phyloP scores from a whole-genome alignment of 2,797 vertebrate genomes.

The Siniperca scherzeri region DNA sequence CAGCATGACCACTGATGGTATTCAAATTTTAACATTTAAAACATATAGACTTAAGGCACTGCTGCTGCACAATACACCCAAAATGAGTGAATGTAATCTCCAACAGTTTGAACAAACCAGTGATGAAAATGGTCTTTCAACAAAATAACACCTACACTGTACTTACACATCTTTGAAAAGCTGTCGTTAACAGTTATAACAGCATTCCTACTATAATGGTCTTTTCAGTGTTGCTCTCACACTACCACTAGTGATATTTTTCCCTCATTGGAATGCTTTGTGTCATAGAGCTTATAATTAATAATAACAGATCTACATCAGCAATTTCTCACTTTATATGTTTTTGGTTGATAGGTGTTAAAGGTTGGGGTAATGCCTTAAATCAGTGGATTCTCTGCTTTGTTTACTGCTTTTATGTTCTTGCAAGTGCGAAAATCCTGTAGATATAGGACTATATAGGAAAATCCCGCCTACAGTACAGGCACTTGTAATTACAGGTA shows the following conservation, averaged over 20 bases:
- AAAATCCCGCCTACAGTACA: not conserved
- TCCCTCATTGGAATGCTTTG: not conserved
- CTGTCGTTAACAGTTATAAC: slow-evolving; percentile 23
- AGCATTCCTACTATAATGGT: slow-evolving; percentile 16
- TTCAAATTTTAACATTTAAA: slow-evolving; percentile 8
- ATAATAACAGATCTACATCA: not conserved
- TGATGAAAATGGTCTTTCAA: slow-evolving; percentile 45
- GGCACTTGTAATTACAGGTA: not conserved
- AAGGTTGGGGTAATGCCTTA: not conserved
- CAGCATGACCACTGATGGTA: not conserved
- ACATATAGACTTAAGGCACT: not conserved
- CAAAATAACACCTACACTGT: slow-evolving; percentile 52
- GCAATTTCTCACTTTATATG: not conserved
- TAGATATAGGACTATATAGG: too few species aligned
- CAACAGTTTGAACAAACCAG: slow-evolving; percentile 26
- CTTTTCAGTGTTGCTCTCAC: slow-evolving; percentile 22
- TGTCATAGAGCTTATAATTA: not conserved
- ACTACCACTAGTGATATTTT: not conserved
- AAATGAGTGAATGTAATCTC: slow-evolving; percentile 35
- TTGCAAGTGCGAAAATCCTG: not conserved
- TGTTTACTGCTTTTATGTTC: not conserved
- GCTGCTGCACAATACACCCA: slow-evolving; percentile 42
- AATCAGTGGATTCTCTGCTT: not conserved
- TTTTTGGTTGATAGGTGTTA: not conserved
- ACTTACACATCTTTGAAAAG: slow-evolving; percentile 60